Evolutionary conservation across 2,888 invertebrate species (phyloP).

Genomic region (Macrosiphum euphorbiae): DNA sequence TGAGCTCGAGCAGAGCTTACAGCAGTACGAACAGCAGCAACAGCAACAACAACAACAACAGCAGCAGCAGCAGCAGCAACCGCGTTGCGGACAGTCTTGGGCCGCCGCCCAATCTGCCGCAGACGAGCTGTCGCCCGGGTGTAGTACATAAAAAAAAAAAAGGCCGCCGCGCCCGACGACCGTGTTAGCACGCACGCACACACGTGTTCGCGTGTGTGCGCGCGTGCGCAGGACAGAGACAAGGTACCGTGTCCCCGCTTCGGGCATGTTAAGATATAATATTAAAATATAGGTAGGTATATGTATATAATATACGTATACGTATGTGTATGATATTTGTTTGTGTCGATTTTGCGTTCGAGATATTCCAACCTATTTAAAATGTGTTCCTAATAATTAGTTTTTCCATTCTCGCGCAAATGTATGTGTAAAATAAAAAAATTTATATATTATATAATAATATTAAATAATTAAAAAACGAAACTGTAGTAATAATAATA

Average conservation of each 20-base stretch:
- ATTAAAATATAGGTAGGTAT: background rate
- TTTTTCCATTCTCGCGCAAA: slow-evolving; percentile 31
- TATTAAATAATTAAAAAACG: slow-evolving; percentile 17
- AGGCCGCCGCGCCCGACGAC: background rate
- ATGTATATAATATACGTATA: background rate
- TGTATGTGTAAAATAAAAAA: background rate
- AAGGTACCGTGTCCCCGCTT: slow-evolving; percentile 62
- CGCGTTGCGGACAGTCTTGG: slow-evolving; percentile 44
- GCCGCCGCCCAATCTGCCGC: slow-evolving; percentile 35
- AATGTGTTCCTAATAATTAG: slow-evolving; percentile 64
- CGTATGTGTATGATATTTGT: background rate
- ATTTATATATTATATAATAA: background rate
- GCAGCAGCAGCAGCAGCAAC: slow-evolving; percentile 35
- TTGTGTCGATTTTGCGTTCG: slow-evolving; percentile 2
- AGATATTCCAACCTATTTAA: slow-evolving; percentile 63
- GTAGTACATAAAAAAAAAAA: slow-evolving; percentile 11
- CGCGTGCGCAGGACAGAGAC: slow-evolving; percentile 53
- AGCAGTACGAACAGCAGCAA: slow-evolving; percentile 51
- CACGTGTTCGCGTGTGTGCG: background rate
- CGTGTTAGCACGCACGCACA: background rate
- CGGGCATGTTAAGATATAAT: slow-evolving; percentile 51
- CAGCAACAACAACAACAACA: slow-evolving; percentile 46
- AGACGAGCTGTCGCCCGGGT: slow-evolving; percentile 49
- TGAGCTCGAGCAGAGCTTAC: slow-evolving; percentile 82
- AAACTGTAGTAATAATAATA: background rate